These are phyloP conservation scores for Falco biarmicus DNA, from an alignment of 2,797 vertebrate species.

Conservation along the genomic window DNA sequence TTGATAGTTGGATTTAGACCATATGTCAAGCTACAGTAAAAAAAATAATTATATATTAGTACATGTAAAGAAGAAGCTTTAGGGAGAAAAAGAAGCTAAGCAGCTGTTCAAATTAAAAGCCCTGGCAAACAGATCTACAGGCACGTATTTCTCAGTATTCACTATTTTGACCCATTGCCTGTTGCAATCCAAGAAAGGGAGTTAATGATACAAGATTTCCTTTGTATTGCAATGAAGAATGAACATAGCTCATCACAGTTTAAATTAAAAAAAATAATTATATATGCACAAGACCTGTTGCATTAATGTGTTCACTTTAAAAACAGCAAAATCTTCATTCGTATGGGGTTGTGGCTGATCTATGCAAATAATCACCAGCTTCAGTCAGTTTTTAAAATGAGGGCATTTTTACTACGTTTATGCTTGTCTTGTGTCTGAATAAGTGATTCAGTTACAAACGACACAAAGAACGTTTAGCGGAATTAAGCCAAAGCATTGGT, in stretches of 20 bases:
- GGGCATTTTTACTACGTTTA: constrained; percentile 30
- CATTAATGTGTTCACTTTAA: constrained; percentile 29
- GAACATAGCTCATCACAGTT: constrained; percentile 28
- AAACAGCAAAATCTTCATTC: constrained; percentile 57
- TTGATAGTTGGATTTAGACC: constrained; percentile 94
- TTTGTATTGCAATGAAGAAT: background rate
- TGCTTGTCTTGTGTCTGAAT: constrained; percentile 43
- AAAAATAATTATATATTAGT: background rate
- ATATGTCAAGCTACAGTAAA: constrained; percentile 87
- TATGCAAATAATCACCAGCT: constrained; percentile 67
- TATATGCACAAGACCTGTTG: background rate
- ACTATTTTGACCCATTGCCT: background rate
- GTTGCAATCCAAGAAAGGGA: background rate
- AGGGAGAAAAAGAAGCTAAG: background rate
- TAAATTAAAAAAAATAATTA: constrained; percentile 25
- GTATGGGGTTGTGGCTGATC: constrained; percentile 45
- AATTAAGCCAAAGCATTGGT: constrained; percentile 50
- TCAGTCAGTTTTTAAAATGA: constrained; percentile 29
- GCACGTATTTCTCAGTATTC: background rate
- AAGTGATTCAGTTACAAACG: constrained; percentile 57
- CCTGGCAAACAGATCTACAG: background rate
- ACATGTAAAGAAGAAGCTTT: background rate
- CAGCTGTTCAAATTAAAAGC: background rate
- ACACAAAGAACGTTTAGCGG: constrained; percentile 55
- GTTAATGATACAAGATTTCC: background rate